Conservation (phyloP, 1,140 invertebrate species). For the Zelostemma sp. region DNA sequence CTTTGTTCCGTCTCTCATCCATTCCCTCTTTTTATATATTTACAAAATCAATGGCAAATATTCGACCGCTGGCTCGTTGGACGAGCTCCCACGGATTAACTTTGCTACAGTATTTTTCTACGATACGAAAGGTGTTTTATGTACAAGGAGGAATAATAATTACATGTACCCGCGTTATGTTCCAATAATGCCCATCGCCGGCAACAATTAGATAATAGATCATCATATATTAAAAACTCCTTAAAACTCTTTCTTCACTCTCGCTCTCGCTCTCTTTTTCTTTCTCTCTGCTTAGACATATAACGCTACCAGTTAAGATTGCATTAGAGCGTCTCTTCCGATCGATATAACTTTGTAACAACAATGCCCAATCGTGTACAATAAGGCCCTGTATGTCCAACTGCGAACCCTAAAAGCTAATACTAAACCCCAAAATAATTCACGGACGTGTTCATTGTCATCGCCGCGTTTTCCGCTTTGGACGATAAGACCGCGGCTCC, state of each 20-base stretch:
- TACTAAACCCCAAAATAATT: constrained; percentile 69
- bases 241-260: constrained; percentile 34
- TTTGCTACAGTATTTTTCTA: not conserved
- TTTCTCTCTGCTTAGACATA: constrained; percentile 34
- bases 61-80: too few species aligned
- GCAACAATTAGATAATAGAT: constrained; percentile 69
- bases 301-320: constrained; percentile 35
- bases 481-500: not conserved
- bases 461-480: not conserved
- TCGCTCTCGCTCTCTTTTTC: constrained; percentile 17
- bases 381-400: constrained; percentile 66
- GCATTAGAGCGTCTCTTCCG: constrained; percentile 32
- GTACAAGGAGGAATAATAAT: constrained; percentile 57
- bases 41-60: too few species aligned
- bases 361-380: constrained; percentile 70
- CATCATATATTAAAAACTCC: constrained; percentile 66
- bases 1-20: constrained; percentile 11
- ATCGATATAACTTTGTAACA: constrained; percentile 53
- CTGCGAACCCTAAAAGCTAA: constrained; percentile 55
- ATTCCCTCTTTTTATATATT: not conserved
- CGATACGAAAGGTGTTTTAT: constrained; percentile 20
- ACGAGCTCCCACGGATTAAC: constrained; percentile 13
- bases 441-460: constrained; percentile 19
- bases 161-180: constrained; percentile 60
- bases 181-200: constrained; percentile 68